phyloP scores from a whole-genome alignment of 2,113 vertebrate species.

The Galbula dea region DNA sequence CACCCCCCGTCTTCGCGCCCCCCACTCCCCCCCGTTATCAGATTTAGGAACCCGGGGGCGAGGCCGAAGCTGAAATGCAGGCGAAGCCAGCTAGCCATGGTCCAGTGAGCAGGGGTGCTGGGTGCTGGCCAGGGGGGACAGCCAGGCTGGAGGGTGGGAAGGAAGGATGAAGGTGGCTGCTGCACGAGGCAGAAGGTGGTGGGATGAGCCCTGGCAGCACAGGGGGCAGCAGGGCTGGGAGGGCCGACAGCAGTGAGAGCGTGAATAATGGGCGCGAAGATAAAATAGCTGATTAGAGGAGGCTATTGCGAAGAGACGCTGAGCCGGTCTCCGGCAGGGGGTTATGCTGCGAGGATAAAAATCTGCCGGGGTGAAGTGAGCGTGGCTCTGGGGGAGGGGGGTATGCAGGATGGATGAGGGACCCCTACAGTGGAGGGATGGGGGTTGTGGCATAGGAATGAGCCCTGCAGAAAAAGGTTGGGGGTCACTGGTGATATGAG shows the following conservation, averaged over 20 bases:
- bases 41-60: constrained; percentile 51
- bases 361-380: background rate
- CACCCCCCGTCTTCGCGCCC: too few species aligned
- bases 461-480: background rate
- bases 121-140: background rate
- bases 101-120: background rate
- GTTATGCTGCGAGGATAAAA: background rate
- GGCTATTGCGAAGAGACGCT: background rate
- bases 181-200: background rate
- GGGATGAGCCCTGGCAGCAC: background rate
- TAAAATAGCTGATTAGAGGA: background rate
- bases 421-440: background rate
- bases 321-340: background rate
- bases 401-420: background rate
- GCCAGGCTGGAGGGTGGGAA: background rate
- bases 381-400: too few species aligned
- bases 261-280: constrained; percentile 25
- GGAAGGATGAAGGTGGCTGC: background rate
- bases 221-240: background rate
- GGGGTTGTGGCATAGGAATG: background rate
- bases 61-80: constrained; percentile 7
- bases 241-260: background rate
- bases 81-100: constrained; percentile 15
- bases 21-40: constrained; percentile 54
- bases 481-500: background rate